Evolutionary conservation across 2,797 vertebrate species (phyloP).

Genomic region (Gorsachius magnificus): DNA sequence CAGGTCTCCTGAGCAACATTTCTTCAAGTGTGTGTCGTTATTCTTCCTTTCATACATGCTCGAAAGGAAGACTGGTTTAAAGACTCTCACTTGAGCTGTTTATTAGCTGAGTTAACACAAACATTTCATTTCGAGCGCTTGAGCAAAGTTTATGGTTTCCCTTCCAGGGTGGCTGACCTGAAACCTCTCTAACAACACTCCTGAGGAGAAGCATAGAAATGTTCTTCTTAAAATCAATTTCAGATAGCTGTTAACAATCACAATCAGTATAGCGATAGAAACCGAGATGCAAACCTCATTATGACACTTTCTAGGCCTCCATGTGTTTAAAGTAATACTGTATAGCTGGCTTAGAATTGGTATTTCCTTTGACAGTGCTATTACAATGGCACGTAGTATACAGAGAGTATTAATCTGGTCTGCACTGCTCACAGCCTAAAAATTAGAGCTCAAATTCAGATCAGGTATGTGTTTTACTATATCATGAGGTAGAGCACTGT

Average conservation of each 20-base stretch:
- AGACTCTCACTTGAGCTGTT: constrained; percentile 41
- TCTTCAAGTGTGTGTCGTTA: not conserved
- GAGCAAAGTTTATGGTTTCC: constrained; percentile 35
- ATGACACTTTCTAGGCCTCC: not conserved
- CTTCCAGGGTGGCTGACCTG: not conserved
- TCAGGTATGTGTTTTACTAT: not conserved
- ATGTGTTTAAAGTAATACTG: not conserved
- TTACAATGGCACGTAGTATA: not conserved
- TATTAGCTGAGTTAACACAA: constrained; percentile 49
- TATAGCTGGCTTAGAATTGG: not conserved
- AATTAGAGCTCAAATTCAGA: not conserved
- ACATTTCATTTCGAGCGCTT: constrained; percentile 19
- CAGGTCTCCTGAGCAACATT: constrained; percentile 31
- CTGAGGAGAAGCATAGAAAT: not conserved
- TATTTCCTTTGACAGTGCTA: not conserved
- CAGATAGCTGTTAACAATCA: not conserved
- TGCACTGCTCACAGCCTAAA: not conserved
- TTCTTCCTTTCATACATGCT: not conserved
- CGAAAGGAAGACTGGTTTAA: constrained; percentile 23
- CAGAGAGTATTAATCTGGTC: not conserved
- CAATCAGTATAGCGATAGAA: not conserved
- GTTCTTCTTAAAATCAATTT: constrained; percentile 8
- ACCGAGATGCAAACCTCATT: not conserved
- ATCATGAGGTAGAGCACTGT: not conserved
- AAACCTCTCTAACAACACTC: constrained; percentile 1